phyloP scores from a whole-genome alignment of 2,113 vertebrate genomes.

The Corythoichthys intestinalis region DNA sequence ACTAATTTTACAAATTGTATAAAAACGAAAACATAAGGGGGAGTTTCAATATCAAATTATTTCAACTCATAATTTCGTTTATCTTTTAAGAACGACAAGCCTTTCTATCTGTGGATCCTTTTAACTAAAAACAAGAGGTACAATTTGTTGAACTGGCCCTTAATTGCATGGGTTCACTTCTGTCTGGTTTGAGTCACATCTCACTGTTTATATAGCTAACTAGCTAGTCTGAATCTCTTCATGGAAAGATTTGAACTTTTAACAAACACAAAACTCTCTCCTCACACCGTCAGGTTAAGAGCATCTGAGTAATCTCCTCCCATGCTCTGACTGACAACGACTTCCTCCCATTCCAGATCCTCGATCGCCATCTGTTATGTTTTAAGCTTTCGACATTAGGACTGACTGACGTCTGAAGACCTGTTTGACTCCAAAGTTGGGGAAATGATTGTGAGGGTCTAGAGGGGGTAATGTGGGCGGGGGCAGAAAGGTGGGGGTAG shows the following conservation, averaged over 20 bases:
- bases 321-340: constrained; percentile 17
- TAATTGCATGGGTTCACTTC: background rate
- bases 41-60: too few species aligned
- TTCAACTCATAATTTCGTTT: too few species aligned
- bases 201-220: background rate
- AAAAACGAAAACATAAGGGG: too few species aligned
- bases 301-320: constrained; percentile 19
- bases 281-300: constrained; percentile 46
- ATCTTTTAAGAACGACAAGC: too few species aligned
- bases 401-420: constrained; percentile 22
- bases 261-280: constrained; percentile 8
- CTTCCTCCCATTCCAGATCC: constrained; percentile 2
- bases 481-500: background rate
- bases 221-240: background rate
- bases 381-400: constrained; percentile 20
- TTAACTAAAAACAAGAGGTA: too few species aligned
- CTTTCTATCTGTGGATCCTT: too few species aligned
- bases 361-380: constrained; percentile 26
- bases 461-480: background rate
- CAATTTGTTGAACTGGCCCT: background rate
- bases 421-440: constrained; percentile 8
- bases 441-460: constrained; percentile 5
- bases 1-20: too few species aligned
- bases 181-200: background rate
- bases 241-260: background rate